Percentiles rank a stretch among this genome's conserved stretches.
Conservation (phyloP, 1,140 invertebrate genomes). For the Copidosoma floridanum region DNA sequence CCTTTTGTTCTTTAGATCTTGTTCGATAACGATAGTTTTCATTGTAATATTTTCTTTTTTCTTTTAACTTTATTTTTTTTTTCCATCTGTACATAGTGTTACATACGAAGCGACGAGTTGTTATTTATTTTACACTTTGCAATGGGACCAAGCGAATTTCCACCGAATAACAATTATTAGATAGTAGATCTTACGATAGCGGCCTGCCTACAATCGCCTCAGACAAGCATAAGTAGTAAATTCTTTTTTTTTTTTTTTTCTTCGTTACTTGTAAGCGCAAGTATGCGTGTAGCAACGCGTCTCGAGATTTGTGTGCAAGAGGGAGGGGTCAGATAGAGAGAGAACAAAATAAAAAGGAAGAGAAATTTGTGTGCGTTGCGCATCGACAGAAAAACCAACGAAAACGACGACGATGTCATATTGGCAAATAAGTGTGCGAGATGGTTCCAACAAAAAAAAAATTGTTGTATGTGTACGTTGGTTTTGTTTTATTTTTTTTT, state of each 20-base stretch:
- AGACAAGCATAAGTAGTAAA: too few relatives aligned
- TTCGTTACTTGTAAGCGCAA: too few relatives aligned
- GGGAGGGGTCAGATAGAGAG: not conserved
- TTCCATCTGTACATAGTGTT: constrained; percentile 52
- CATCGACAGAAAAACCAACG: not conserved
- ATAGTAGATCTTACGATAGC: constrained; percentile 46
- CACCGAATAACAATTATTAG: constrained; percentile 56
- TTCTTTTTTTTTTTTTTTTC: constrained; percentile 8
- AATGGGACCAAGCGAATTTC: constrained; percentile 56
- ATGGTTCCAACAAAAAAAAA: not conserved
- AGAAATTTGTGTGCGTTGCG: not conserved
- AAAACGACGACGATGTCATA: not conserved
- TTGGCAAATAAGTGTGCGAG: not conserved
- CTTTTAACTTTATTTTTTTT: constrained; percentile 26
- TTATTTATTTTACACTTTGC: constrained; percentile 49
- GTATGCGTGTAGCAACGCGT: too few relatives aligned
- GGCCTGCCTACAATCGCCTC: constrained; percentile 50
- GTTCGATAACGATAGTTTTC: constrained; percentile 15
- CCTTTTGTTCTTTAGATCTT: constrained; percentile 16
- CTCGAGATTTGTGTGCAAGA: constrained; percentile 7
- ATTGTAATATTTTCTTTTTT: constrained; percentile 5
- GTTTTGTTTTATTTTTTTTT: not conserved
- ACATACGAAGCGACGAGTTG: constrained; percentile 39
- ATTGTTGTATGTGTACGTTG: not conserved
- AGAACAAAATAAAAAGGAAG: not conserved